Evolutionary conservation across 2,113 vertebrate species (phyloP), one percentile per base, ranked within the genome.

Genomic region (Tragelaphus buxtoni): DNA sequence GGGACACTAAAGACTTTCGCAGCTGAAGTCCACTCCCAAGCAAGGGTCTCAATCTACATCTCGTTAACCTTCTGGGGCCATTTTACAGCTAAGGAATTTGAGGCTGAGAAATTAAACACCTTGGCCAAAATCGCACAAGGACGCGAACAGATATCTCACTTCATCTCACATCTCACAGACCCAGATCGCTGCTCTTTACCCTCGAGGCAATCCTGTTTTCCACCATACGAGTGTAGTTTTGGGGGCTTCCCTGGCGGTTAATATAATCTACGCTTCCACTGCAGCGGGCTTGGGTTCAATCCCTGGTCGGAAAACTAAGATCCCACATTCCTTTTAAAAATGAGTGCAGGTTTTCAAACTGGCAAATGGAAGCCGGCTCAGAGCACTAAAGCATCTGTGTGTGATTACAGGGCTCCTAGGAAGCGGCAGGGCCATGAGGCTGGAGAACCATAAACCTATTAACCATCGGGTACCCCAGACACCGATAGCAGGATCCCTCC

Each of bases 1-100:
- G 49, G 69, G 42, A 53, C 0, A 28, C 32, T 10, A 18, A 32
- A 17, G 0, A 0, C 16, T 30, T 12, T 24, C 0, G 53, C 60
- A 42, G 26, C 74, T 20, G 12, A 90, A 65, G 55, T 42, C 55
- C 39, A 39, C 26, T 30, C 24, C 42, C 24, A 10, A 87, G 65
- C 32, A 4, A 76, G 74, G 47, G 61, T 45, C 90, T 65, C n/a
- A 45, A 22, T 17, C 42, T n/a, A 49, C 13, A 53, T 83, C 30
- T 83, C 74, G 56, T 42, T 55, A 74, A 42, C 63, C 28, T 11
- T 53, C 42, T 0, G 18, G 26, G 8, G 20, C 49, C 51, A 16
- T 17, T 85, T 69, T 53, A 55, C 55, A 93, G 86, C n/a, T 7
- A 12, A 55, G 24, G 1, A 45, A 51, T 53, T 3, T 16, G 51